Evolutionary conservation across 2,888 invertebrate species (phyloP).

Genomic region (Raillietiella orientalis): DNA sequence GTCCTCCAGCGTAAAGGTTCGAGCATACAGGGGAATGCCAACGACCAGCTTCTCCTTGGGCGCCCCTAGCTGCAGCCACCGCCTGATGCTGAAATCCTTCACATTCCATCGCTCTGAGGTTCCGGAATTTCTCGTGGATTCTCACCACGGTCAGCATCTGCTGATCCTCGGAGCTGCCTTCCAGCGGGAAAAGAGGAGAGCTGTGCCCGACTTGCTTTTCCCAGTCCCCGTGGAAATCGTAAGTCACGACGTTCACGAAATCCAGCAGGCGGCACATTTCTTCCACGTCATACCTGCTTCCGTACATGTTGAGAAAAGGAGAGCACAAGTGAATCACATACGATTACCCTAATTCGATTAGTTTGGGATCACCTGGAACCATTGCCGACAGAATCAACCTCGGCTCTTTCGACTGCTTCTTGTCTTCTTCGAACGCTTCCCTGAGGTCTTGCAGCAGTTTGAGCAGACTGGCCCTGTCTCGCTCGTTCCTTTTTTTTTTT

Average conservation of each 20-base stretch:
- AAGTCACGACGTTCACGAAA: constrained; percentile 80
- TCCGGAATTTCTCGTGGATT: constrained; percentile 7
- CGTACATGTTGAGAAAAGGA: neutral
- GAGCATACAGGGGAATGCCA: constrained; percentile 76
- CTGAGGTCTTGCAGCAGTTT: constrained; percentile 55
- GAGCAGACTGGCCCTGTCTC: constrained; percentile 52
- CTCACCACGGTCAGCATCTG: constrained; percentile 68
- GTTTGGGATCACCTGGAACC: constrained; percentile 72
- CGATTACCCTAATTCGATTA: constrained; percentile 45
- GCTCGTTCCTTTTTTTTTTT: constrained; percentile 27
- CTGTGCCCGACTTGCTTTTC: constrained; percentile 74
- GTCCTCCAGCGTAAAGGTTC: constrained; percentile 60
- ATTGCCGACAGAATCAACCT: constrained; percentile 46
- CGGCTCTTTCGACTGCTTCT: constrained; percentile 52
- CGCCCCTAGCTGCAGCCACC: constrained; percentile 75
- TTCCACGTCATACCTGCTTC: constrained; percentile 46
- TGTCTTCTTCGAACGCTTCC: constrained; percentile 67
- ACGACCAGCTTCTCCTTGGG: constrained; percentile 77
- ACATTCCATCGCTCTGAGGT: constrained; percentile 6
- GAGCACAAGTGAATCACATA: neutral
- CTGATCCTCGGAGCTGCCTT: constrained; percentile 61
- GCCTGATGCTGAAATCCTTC: constrained; percentile 60
- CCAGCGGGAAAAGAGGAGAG: constrained; percentile 56
- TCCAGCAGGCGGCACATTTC: constrained; percentile 78
- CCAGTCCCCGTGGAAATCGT: constrained; percentile 86